Evolutionary conservation across 2,888 invertebrate species (phyloP), one percentile per base, ranked within the genome.

Genomic region (Plebejus melissa): DNA sequence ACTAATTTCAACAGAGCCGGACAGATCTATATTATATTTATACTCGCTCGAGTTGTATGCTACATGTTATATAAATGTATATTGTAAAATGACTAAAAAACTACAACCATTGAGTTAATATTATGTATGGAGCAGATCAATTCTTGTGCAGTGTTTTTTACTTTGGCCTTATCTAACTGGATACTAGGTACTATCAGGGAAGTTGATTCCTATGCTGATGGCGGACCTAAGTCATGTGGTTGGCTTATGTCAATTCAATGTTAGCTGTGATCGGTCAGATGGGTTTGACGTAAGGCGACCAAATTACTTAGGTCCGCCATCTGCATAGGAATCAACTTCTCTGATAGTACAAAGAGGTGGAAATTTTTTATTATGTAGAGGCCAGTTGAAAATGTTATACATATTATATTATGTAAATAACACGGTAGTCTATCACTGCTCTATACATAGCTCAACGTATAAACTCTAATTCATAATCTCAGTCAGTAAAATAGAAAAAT

Each of bases 1-100:
- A 46, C 16, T 72, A 50, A 28, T 72, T 46, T 41, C 22, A 41
- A 41, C 41, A 41, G 70, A 72, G 72, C 72, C 72, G 28, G 54
- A 13, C 72, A 72, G 72, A 72, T 72, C 72, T 72, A 72, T 13
- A 28, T 22, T 46, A 28, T 50, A 28, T 71, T 71, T 72, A 54
- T 54, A 72, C 72, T 72, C 72, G 11, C 7, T 50, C 54, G 72
- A 72, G 50, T 72, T 46, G 46, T 65, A 65, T 65, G 65, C 32
- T 65, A 65, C 65, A 65, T 65, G 65, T 32, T 32, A 65, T 65
- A 60, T 60, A 60, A 32, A 65, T 36, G 13, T 36, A 32, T 65
- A 36, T 22, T 65, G 65, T 65, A 65, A 65, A 65, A 65, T 65
- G 65, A 65, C 65, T 65, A 36, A 65, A 65, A 36, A 65, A 36